phyloP scores from a whole-genome alignment of 2,888 invertebrate genomes.

The Chorisops tibialis region DNA sequence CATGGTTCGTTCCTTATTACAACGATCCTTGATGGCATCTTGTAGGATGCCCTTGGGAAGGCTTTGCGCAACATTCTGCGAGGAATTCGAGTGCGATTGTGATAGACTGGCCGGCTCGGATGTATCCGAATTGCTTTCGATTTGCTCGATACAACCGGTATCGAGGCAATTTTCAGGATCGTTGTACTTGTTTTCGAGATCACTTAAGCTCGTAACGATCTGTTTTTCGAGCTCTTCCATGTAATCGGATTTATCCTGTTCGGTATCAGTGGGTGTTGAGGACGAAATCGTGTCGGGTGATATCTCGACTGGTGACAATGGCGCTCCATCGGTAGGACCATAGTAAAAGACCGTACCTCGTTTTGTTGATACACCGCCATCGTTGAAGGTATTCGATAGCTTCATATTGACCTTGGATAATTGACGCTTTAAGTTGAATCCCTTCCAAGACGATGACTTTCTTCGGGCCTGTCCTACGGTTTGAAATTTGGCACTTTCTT shows the following conservation, averaged over 20 bases:
- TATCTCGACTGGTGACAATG: constrained; percentile 44
- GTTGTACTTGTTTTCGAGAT: constrained; percentile 36
- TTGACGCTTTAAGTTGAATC: constrained; percentile 77
- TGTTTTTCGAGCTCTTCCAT: constrained; percentile 39
- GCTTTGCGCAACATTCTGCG: constrained; percentile 37
- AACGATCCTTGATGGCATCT: constrained; percentile 34
- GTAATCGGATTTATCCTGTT: constrained; percentile 42
- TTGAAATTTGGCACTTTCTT: constrained; percentile 51
- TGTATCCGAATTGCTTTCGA: constrained; percentile 30
- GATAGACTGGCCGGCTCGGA: constrained; percentile 36
- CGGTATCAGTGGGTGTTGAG: constrained; percentile 38
- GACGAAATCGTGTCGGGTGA: constrained; percentile 42
- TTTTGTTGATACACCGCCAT: constrained; percentile 36
- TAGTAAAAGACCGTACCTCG: constrained; percentile 53
- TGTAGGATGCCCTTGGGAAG: constrained; percentile 31
- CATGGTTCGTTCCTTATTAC: constrained; percentile 38
- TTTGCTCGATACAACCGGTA: constrained; percentile 30
- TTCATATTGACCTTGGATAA: constrained; percentile 75
- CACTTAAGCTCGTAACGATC: constrained; percentile 37
- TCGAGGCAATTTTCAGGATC: constrained; percentile 29
- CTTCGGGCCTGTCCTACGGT: constrained; percentile 53
- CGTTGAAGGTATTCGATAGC: constrained; percentile 56
- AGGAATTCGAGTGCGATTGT: constrained; percentile 36
- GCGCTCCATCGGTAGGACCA: constrained; percentile 45
- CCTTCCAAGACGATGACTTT: constrained; percentile 69